A percentile compares a stretch with the other conserved stretches of the same genome.
Conservation (phyloP, 2,888 invertebrate genomes). For the Chymomyza caudatula region DNA sequence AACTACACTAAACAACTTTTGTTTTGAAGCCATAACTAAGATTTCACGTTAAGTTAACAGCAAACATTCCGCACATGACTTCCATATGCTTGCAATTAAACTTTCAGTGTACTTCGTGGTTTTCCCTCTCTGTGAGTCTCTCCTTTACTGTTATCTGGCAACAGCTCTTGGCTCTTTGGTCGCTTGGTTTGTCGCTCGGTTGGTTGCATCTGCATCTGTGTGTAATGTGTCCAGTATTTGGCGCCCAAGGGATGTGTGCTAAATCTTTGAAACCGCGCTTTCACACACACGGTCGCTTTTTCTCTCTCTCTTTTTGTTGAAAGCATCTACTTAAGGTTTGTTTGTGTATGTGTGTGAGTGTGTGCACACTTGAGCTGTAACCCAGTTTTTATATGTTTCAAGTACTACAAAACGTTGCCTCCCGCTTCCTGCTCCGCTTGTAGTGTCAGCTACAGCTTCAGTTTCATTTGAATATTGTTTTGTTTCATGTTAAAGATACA, state of each 20-base stretch:
- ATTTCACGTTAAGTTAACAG: no score
- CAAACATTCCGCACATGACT: no score
- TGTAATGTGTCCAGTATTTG: conserved; percentile 49
- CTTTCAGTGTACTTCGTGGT: background rate
- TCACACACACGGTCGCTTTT: conserved; percentile 8
- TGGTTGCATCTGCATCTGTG: conserved; percentile 1
- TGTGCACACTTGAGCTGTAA: conserved; percentile 65
- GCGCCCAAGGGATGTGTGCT: conserved; percentile 51
- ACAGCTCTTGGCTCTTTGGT: background rate
- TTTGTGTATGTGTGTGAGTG: background rate
- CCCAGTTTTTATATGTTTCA: conserved; percentile 48
- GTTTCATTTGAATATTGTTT: background rate
- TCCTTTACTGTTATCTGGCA: background rate
- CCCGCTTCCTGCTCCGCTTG: background rate
- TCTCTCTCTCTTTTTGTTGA: background rate
- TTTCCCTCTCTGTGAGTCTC: background rate
- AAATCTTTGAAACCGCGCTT: conserved; percentile 60
- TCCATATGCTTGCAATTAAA: no score
- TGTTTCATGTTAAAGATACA: background rate
- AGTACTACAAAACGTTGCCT: background rate
- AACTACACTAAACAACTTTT: no score
- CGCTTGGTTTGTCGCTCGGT: conserved; percentile 42
- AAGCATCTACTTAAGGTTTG: background rate
- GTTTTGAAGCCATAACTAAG: no score
- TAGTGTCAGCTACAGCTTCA: background rate